These are phyloP conservation scores for Callimorpha dominula DNA, from an alignment of 2,888 invertebrate genomes.

Conservation along the genomic window DNA sequence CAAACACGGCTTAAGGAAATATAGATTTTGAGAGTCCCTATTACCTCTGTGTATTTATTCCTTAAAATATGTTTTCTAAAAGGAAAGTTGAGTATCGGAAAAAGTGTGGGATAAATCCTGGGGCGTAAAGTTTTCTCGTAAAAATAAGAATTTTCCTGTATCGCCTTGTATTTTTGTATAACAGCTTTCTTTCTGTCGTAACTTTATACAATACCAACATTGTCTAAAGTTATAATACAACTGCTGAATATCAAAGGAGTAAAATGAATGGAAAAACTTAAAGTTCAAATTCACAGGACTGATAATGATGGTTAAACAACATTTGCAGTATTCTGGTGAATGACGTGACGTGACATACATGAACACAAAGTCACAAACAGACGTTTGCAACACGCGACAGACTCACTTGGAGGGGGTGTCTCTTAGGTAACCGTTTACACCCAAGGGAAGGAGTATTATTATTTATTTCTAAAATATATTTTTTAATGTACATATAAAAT, in stretches of 20 bases:
- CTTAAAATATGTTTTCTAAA: conserved; percentile 38
- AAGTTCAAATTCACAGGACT: too few species aligned
- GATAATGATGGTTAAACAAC: too few species aligned
- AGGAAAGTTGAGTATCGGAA: conserved; percentile 47
- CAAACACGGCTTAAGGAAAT: conserved; percentile 35
- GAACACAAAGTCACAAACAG: too few species aligned
- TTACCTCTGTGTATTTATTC: conserved; percentile 34
- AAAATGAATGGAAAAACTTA: conserved; percentile 12
- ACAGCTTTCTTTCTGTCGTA: conserved; percentile 30
- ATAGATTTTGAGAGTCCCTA: conserved; percentile 28
- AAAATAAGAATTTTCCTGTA: conserved; percentile 38
- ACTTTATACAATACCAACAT: conserved; percentile 32
- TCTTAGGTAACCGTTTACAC: too few species aligned
- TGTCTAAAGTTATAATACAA: conserved; percentile 32
- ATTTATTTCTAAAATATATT: too few species aligned
- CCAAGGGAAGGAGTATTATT: too few species aligned
- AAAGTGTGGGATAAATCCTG: conserved; percentile 30
- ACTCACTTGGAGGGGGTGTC: too few species aligned
- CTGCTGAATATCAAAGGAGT: conserved; percentile 24
- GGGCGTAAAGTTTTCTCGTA: conserved; percentile 32
- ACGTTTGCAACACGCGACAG: too few species aligned
- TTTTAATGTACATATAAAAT: too few species aligned
- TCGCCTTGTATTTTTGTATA: conserved; percentile 33
- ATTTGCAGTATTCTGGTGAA: too few species aligned
- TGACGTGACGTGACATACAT: too few species aligned